Base-by-base conservation (phyloP, 2,888 invertebrate genomes). In the Dasypolia templi region DNA sequence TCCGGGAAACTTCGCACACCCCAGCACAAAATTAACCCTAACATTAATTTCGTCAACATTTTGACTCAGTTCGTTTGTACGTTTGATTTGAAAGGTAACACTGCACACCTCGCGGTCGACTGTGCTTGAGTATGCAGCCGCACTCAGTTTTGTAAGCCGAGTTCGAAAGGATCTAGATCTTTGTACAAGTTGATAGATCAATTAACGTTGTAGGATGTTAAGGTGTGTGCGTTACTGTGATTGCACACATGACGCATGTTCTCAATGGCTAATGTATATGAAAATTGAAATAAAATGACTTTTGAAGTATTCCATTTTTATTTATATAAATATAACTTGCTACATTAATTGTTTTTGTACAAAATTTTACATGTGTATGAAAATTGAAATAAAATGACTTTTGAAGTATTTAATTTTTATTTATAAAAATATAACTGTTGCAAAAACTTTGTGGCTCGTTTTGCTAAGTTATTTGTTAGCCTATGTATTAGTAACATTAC, bases 1-100 rank as follows among this genome's bases (percentile, higher is more conserved):
- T 98, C 98, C n/a, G 98, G 98, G 90, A 98, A 98, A 79, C 96
- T 96, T 64, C 93, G 89, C 75, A 93, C 94, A 74, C 94, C 90
- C 89, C 92, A 93, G 87, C 91, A 93, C 85, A 94, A 76, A 77
- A 93, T 87, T 59, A 94, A 84, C 73, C 93, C 87, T 72, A 94
- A 83, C 58, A 94, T 77, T 46, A 95, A 82, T 84, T 92, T 93
- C 26, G 88, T 86, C 35, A 95, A 86, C 93, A 95, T 95, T 80
- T 78, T 85, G 42, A 66, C 11, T 55, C 19, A 74, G 44, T 79
- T 73, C 70, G 51, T 59, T 68, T n/a, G 11, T 32, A 17, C 17
- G 64, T 32, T 67, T 76, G 46, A 77, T 68, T 82, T 77, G 76
- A 79, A 77, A 81, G 84, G 84, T 86, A 89, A 83, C 87, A 87